Evolutionary conservation across 2,113 vertebrate genomes (phyloP), one percentile per base, ranked within the genome.

Genomic region (Rhinoptilus africanus): DNA sequence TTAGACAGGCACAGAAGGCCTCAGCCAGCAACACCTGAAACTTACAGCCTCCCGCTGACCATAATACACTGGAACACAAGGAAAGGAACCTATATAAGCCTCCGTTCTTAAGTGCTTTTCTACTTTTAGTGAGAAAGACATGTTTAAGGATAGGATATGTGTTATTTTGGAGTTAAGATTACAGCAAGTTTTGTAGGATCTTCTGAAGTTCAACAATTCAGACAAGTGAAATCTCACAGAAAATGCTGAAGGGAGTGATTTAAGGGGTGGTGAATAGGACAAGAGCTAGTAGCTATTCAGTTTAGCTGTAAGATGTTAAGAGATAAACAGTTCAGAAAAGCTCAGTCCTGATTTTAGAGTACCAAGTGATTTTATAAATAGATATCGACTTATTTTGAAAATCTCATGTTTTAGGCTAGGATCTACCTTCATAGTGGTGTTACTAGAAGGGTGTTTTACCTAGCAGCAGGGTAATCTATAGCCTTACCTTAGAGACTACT

Each of bases 131-230:
- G 27, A 30, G 30, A 67, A 87, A 88, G 3, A 3, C 3, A 3
- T 39, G 16, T 50, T 64, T 47, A 72, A 50, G 7, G 3, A 16
- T 37, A 48, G 2, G 0, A 1, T 51, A 10, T 20, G 10, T 39
- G 17, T 17, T 73, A 16, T 26, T 28, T 48, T 28, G 24, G 53
- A 30, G 12, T 45, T 87, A 66, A 47, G 26, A 20, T 16, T 39
- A 30, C 1, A 39, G 43, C 1, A 30, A 64, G 1, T 23, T 41
- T 54, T 54, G 6, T 10, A 54, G 21, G 3, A 4, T 57, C 1
- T 35, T 89, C 66, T 30, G 17, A 85, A 85, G 12, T 19, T 63
- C 18, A 34, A 2, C 3, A 6, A 3, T 56, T 45, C 16, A 59
- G 9, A 20, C 1, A 51, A 51, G 10, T 24, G 26, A 59, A 3